phyloP scores from a whole-genome alignment of 1,140 invertebrate species.

The Zaprionus taronus region DNA sequence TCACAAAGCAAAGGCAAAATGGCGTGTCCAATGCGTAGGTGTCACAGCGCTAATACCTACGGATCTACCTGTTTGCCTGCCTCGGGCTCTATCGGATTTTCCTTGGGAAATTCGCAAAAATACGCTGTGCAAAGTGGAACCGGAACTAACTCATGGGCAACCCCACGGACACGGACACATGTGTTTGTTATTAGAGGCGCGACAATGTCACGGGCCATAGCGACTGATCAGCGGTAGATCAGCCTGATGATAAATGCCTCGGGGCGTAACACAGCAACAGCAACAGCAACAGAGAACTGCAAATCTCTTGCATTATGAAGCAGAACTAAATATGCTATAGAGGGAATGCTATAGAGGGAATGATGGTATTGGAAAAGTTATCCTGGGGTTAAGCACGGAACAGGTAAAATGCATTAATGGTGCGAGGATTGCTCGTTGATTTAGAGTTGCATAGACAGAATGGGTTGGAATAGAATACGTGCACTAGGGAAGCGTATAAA shows the following conservation, averaged over 20 bases:
- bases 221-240: conserved; percentile 25
- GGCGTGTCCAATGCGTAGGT: conserved; percentile 40
- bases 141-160: conserved; percentile 31
- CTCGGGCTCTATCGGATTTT: conserved; percentile 15
- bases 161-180: conserved; percentile 11
- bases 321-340: conserved; percentile 22
- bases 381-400: background rate
- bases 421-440: too few relatives aligned
- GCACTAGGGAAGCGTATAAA: too few relatives aligned
- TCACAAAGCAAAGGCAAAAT: conserved; percentile 13
- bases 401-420: background rate
- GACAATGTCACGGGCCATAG: conserved; percentile 59
- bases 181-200: conserved; percentile 61
- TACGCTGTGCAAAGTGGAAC: conserved; percentile 51
- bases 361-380: background rate
- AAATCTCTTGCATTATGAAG: conserved; percentile 32
- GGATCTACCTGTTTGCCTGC: conserved; percentile 34
- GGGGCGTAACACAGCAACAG: background rate
- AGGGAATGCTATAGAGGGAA: too few relatives aligned
- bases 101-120: conserved; percentile 50
- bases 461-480: too few relatives aligned
- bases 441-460: too few relatives aligned
- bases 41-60: conserved; percentile 54
- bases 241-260: conserved; percentile 14
- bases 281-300: conserved; percentile 1